Evolutionary conservation across 2,888 invertebrate genomes (phyloP).

Genomic region (Dione juno): DNA sequence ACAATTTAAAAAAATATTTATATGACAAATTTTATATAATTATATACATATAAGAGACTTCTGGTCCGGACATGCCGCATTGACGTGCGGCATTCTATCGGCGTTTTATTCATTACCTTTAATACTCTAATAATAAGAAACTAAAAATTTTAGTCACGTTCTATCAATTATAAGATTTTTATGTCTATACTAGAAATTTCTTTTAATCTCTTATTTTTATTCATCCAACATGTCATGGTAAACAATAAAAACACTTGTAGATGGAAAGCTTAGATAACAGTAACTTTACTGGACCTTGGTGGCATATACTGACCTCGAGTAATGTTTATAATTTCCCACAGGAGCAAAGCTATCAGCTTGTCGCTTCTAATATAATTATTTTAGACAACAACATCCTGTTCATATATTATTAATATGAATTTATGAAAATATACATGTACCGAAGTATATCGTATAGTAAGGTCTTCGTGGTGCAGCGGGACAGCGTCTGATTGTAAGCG

Average conservation of each 20-base stretch:
- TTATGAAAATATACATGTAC: background rate
- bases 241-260: slow-evolving; percentile 12
- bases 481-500: too few relatives aligned
- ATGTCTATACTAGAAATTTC: too few relatives aligned
- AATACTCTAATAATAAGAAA: too few relatives aligned
- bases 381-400: slow-evolving; percentile 54
- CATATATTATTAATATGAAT: background rate
- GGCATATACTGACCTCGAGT: slow-evolving; percentile 30
- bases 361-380: slow-evolving; percentile 60
- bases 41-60: too few relatives aligned
- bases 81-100: too few relatives aligned
- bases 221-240: background rate
- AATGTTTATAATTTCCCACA: slow-evolving; percentile 63
- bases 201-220: too few relatives aligned
- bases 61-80: too few relatives aligned
- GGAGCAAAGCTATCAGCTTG: slow-evolving; percentile 50
- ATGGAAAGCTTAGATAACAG: slow-evolving; percentile 17
- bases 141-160: too few relatives aligned
- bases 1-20: too few relatives aligned
- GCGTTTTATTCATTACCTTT: too few relatives aligned
- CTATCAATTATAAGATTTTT: too few relatives aligned
- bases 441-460: background rate
- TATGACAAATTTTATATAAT: too few relatives aligned
- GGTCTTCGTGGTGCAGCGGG: background rate
- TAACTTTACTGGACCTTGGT: slow-evolving; percentile 32